Percentiles rank a stretch among this genome's conserved stretches.
Conservation (phyloP, 2,888 invertebrate species). For the Buathra laborator region DNA sequence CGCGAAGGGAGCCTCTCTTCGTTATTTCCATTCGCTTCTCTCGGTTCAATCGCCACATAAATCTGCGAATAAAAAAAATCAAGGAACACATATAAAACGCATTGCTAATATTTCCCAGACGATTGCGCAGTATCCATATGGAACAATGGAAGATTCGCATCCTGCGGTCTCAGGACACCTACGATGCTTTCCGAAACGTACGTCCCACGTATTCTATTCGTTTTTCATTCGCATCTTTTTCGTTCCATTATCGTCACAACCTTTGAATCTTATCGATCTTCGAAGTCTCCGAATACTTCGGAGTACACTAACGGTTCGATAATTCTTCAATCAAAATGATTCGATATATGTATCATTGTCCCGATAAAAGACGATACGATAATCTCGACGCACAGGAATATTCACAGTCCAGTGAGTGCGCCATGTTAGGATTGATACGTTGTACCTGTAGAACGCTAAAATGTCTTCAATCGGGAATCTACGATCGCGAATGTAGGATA, state of each 20-base stretch:
- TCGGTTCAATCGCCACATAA: constrained; percentile 14
- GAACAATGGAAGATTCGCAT: constrained; percentile 45
- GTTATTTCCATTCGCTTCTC: constrained; percentile 6
- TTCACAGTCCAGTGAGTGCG: constrained; percentile 12
- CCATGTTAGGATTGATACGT: background rate
- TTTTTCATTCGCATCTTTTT: background rate
- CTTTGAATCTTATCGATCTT: background rate
- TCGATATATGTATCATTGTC: background rate
- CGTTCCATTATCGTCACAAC: background rate
- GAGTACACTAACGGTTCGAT: background rate
- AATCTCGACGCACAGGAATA: background rate
- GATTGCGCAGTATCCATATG: constrained; percentile 44
- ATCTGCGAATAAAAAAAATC: constrained; percentile 21
- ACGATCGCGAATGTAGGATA: constrained; percentile 6
- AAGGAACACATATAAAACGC: constrained; percentile 24
- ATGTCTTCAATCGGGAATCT: constrained; percentile 6
- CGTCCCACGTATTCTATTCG: constrained; percentile 24
- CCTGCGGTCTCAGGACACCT: constrained; percentile 47
- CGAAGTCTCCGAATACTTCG: background rate
- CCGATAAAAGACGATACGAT: background rate
- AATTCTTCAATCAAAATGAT: constrained; percentile 1
- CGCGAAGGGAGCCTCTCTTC: background rate
- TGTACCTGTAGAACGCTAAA: too few species aligned
- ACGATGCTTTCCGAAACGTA: constrained; percentile 47
- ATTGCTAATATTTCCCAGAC: constrained; percentile 21